Percentiles rank a stretch among this genome's conserved stretches.
Conservation (phyloP, 2,888 invertebrate genomes). For the Subacronicta megacephala region DNA sequence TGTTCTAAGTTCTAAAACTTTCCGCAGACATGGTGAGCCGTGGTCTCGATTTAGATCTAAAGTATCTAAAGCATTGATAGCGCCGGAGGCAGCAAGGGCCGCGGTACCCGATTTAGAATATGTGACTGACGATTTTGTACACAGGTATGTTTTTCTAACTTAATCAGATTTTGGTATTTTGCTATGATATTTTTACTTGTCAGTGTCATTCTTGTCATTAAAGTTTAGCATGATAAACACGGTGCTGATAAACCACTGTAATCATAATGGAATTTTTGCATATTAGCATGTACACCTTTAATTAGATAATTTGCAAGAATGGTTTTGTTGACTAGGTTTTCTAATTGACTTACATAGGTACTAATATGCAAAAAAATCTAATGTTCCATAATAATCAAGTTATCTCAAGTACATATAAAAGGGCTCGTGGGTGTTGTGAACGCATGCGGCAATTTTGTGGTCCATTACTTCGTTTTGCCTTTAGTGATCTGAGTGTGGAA, state of each 20-base stretch:
- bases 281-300: background rate
- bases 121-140: conserved; percentile 94
- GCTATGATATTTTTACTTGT: conserved; percentile 30
- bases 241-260: conserved; percentile 39
- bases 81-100: conserved; percentile 94
- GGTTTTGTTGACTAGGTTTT: conserved; percentile 12
- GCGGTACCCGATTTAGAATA: conserved; percentile 93
- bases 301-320: background rate
- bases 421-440: conserved; percentile 10
- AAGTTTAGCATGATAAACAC: conserved; percentile 36
- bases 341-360: no score
- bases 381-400: background rate
- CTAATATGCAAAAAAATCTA: no score
- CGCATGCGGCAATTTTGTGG: conserved; percentile 42
- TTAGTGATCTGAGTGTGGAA: conserved; percentile 74
- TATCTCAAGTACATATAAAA: background rate
- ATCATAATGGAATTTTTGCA: conserved; percentile 32
- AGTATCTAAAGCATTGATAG: conserved; percentile 95
- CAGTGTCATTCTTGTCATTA: conserved; percentile 26
- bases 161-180: conserved; percentile 17
- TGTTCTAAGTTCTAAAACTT: conserved; percentile 23
- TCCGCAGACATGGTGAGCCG: conserved; percentile 94
- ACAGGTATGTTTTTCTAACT: conserved; percentile 82
- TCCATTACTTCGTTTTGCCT: conserved; percentile 56
- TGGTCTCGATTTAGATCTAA: conserved; percentile 96